phyloP scores from a whole-genome alignment of 2,888 invertebrate species.

The Oscheius myriophilus region DNA sequence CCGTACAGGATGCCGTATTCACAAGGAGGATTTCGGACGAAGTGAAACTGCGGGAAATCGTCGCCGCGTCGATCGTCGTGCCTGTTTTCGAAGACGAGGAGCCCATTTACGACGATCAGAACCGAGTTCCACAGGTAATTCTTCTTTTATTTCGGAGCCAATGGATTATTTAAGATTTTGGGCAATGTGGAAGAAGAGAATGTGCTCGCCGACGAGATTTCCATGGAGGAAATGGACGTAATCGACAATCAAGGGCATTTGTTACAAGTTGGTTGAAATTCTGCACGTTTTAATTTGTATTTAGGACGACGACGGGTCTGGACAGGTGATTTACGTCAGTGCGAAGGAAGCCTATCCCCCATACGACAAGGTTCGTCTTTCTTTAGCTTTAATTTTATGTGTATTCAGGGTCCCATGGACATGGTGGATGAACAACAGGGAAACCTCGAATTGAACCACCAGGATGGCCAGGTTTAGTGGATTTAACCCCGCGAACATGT shows the following conservation, averaged over 20 bases:
- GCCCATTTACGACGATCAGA: constrained; percentile 1
- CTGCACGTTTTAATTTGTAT: neutral
- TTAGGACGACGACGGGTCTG: neutral
- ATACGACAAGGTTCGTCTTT: neutral
- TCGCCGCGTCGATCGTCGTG: constrained; percentile 53
- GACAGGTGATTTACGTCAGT: constrained; percentile 6
- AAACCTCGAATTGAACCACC: neutral
- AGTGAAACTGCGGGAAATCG: constrained; percentile 44
- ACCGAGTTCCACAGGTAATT: constrained; percentile 5
- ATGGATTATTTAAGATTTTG: neutral
- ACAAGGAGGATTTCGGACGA: constrained; percentile 54
- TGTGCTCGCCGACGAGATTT: constrained; percentile 3
- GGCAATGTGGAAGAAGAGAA: neutral
- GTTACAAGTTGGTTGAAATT: neutral
- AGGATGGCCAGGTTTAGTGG: neutral
- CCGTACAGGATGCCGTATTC: constrained; percentile 42
- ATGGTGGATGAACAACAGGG: neutral
- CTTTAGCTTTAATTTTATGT: neutral
- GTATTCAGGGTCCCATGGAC: neutral
- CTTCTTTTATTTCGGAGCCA: neutral
- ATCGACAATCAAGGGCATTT: constrained; percentile 8
- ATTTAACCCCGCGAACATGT: too few relatives aligned
- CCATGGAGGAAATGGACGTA: constrained; percentile 14
- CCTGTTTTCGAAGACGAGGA: constrained; percentile 38
- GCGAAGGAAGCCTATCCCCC: neutral